Conservation (phyloP, 2,888 invertebrate species). For the Cephus pulcher region DNA sequence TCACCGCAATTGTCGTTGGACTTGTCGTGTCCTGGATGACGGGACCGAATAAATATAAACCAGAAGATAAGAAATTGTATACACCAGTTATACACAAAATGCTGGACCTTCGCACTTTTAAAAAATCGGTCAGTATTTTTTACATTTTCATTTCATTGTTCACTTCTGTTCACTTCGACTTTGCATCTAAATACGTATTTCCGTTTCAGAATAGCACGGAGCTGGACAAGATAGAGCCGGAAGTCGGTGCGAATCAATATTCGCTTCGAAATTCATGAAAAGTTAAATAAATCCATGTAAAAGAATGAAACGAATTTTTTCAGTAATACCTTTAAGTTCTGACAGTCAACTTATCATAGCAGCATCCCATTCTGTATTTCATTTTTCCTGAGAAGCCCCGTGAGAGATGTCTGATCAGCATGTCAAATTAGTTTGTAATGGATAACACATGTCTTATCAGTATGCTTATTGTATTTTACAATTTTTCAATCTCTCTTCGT, state of each 20-base stretch:
- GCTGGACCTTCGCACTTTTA: constrained; percentile 49
- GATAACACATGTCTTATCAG: background rate
- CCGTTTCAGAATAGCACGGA: constrained; percentile 28
- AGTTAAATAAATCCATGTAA: background rate
- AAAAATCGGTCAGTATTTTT: constrained; percentile 25
- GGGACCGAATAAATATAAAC: constrained; percentile 71
- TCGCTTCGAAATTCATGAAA: constrained; percentile 23
- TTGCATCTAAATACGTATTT: background rate
- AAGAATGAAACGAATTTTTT: too few relatives aligned
- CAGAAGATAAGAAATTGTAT: constrained; percentile 73
- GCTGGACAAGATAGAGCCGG: constrained; percentile 32
- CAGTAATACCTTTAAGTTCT: too few relatives aligned
- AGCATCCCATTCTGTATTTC: too few relatives aligned
- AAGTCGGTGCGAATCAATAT: constrained; percentile 25
- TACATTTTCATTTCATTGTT: background rate
- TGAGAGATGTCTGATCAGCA: too few relatives aligned
- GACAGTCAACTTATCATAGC: too few relatives aligned
- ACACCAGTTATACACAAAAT: constrained; percentile 74
- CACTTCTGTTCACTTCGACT: too few relatives aligned
- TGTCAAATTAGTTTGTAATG: too few relatives aligned
- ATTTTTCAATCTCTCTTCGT: background rate
- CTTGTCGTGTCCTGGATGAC: constrained; percentile 77
- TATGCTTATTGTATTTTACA: background rate
- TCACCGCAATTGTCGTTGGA: constrained; percentile 75
- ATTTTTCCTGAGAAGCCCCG: too few relatives aligned